Conservation (phyloP, 2,797 vertebrate species). For the Dendrocincla fuliginosa region DNA sequence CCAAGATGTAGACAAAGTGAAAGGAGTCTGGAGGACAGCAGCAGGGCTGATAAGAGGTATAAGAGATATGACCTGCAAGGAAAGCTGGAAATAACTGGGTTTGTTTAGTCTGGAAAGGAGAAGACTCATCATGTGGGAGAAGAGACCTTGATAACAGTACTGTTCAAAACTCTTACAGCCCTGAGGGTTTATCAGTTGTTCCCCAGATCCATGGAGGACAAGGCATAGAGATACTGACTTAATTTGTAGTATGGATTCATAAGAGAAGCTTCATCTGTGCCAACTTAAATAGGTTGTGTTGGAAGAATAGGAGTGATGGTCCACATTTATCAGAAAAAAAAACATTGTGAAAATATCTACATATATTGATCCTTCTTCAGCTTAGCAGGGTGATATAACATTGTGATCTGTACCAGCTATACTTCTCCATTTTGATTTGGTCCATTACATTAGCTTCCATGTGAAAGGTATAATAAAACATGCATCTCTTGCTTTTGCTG, state of each 20-base stretch:
- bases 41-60: slow-evolving; percentile 36
- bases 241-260: not conserved
- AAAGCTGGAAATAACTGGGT: slow-evolving; percentile 10
- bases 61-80: not conserved
- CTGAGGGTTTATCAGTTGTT: not conserved
- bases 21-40: not conserved
- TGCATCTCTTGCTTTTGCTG: not conserved
- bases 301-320: not conserved
- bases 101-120: slow-evolving; percentile 59
- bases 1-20: not conserved
- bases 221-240: not conserved
- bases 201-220: not conserved
- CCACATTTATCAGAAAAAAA: not conserved
- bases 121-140: not conserved
- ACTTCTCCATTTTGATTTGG: not conserved
- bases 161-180: not conserved
- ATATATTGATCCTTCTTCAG: not conserved
- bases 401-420: not conserved
- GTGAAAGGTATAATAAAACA: not conserved
- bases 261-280: not conserved
- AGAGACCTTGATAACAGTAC: not conserved
- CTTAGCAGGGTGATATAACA: not conserved
- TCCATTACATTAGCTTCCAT: not conserved
- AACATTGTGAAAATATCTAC: not conserved
- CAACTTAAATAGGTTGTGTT: not conserved